These are phyloP conservation scores for Hirtodrosophila duncani DNA, from an alignment of 2,888 invertebrate genomes.

Conservation along the genomic window DNA sequence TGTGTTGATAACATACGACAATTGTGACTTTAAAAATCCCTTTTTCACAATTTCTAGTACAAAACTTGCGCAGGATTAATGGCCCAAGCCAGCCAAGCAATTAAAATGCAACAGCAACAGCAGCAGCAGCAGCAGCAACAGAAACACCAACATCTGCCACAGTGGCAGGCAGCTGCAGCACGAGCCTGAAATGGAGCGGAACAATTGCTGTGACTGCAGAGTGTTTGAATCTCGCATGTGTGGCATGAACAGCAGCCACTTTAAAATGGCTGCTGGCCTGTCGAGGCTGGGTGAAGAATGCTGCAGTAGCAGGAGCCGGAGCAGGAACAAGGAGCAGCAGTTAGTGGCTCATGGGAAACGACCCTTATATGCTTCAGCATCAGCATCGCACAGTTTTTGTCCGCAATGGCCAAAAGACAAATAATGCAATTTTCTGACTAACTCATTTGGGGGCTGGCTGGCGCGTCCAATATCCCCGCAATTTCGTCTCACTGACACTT, in stretches of 20 bases:
- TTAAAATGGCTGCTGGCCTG: slow-evolving; percentile 42
- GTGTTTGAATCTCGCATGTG: slow-evolving; percentile 67
- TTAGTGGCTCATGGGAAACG: slow-evolving; percentile 22
- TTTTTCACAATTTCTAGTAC: slow-evolving; percentile 60
- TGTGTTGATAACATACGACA: slow-evolving; percentile 67
- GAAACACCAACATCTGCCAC: background rate
- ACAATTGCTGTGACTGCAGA: slow-evolving; percentile 68
- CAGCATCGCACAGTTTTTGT: slow-evolving; percentile 39
- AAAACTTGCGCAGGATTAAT: slow-evolving; percentile 72
- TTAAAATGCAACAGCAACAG: slow-evolving; percentile 62
- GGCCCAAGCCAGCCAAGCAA: slow-evolving; percentile 65
- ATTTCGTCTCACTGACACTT: slow-evolving; percentile 57
- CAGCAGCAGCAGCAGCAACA: slow-evolving; percentile 4
- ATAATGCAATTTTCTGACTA: slow-evolving; percentile 70
- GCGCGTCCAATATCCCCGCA: slow-evolving; percentile 15
- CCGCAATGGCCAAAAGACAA: slow-evolving; percentile 64
- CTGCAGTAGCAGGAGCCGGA: slow-evolving; percentile 24
- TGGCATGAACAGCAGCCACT: slow-evolving; percentile 58
- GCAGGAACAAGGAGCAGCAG: slow-evolving; percentile 8
- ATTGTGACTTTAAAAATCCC: slow-evolving; percentile 71
- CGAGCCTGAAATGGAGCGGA: slow-evolving; percentile 67
- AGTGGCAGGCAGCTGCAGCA: slow-evolving; percentile 14
- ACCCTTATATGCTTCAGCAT: too few relatives aligned
- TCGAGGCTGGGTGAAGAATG: too few relatives aligned
- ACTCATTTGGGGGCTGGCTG: slow-evolving; percentile 59